These are phyloP conservation scores for Crematogaster levior DNA, from an alignment of 2,888 invertebrate genomes.

Conservation along the genomic window DNA sequence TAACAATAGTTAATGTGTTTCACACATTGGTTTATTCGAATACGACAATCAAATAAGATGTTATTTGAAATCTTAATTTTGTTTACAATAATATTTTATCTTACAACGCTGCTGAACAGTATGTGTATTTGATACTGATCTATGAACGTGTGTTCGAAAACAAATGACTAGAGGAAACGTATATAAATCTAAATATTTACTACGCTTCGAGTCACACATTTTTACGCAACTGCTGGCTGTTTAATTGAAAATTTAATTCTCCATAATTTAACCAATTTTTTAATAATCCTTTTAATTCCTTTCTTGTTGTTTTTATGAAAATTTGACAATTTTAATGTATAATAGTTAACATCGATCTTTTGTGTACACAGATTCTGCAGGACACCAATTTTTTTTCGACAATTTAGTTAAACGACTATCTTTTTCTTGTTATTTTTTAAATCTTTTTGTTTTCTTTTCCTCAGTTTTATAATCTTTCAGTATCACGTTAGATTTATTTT, in stretches of 20 bases:
- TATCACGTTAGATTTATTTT: background rate
- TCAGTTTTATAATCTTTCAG: background rate
- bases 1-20: too few species aligned
- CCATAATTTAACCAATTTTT: background rate
- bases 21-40: background rate
- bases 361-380: background rate
- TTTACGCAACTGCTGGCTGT: background rate
- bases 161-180: conserved; percentile 43
- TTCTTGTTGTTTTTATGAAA: background rate
- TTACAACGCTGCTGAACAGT: background rate
- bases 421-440: background rate
- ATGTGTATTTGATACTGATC: background rate
- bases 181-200: conserved; percentile 27
- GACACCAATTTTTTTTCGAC: background rate
- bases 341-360: background rate
- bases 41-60: background rate
- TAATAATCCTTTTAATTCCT: too few species aligned
- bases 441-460: background rate
- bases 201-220: conserved; percentile 18
- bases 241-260: background rate
- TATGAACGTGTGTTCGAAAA: background rate
- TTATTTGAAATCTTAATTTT: background rate
- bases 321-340: background rate
- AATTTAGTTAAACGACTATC: background rate
- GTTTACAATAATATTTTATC: background rate